Base-by-base conservation (phyloP, 2,113 vertebrate species). In the Nycticorax nycticorax region DNA sequence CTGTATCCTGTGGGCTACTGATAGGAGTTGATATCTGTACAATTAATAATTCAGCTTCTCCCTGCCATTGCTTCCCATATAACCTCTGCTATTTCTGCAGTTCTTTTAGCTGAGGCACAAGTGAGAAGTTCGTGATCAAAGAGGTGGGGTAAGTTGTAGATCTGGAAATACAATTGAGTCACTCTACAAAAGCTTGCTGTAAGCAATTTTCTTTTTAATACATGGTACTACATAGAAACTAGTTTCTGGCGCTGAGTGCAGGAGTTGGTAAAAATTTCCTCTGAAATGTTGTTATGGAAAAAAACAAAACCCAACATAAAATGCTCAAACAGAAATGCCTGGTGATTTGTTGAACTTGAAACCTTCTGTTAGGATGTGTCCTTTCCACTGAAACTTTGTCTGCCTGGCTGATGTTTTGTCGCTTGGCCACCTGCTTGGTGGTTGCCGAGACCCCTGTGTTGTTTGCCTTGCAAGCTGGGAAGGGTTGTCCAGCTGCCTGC, bases 181-280 rank as follows among this genome's bases (percentile, higher is more conserved):
- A 63, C 22, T 79, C 69, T 85, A 19, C 53, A 39, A 28, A 63
- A 93, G 63, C 28, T 56, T 72, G 24, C 69, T 83, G 32, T 12
- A 3, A 68, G 82, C 66, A n/a, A n/a, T 62, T 93, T 89, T 79
- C 33, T 78, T 68, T 63, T 69, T 37, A 45, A 84, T 68, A 43
- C 52, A 12, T 0, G 0, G 4, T 60, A 4, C 39, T 64, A 7
- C 20, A 3, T 4, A 86, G 47, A 71, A 92, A 55, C 35, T 47
- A 27, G 6, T 69, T 68, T 92, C 39, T 87, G 76, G 23, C 45
- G 73, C 43, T 26, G 39, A 77, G 33, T 53, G 35, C 45, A 72
- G 55, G n/a, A 53, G 75, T n/a, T 79, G 74, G 53, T 88, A 73
- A 82, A 78, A 64, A 53, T 76, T 78, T 88, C 60, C 53, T 89